Percentiles rank a stretch among this genome's conserved stretches.
phyloP scores from a whole-genome alignment of 2,113 vertebrate species.

The Pomatorhinus ruficollis region DNA sequence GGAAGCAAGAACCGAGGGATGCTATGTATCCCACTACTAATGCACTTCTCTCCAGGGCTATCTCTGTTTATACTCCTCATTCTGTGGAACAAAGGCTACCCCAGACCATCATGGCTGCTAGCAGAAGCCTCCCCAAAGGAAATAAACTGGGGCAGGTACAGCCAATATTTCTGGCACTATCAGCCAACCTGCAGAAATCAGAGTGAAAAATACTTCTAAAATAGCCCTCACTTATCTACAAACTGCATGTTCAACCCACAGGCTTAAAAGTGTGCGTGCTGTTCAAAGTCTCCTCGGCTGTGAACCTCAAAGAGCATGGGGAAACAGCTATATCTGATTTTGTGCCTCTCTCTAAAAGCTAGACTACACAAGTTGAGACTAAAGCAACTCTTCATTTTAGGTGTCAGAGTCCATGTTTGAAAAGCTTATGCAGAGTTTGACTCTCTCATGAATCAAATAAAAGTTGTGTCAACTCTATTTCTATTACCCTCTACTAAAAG shows the following conservation, averaged over 20 bases:
- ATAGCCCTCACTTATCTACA: background rate
- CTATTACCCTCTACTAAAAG: background rate
- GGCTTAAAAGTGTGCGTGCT: background rate
- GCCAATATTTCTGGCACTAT: background rate
- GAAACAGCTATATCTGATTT: background rate
- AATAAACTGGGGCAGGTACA: background rate
- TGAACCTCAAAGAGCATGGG: background rate
- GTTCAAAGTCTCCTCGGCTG: background rate
- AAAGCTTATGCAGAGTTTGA: background rate
- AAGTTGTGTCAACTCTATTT: background rate
- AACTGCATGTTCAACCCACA: background rate
- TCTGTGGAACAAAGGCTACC: background rate
- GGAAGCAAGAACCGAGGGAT: background rate
- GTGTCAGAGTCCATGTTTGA: background rate
- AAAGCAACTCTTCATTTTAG: background rate
- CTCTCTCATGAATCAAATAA: background rate
- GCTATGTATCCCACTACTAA: background rate
- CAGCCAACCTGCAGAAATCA: background rate
- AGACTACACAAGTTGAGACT: background rate
- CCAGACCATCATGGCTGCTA: background rate
- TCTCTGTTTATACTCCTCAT: background rate
- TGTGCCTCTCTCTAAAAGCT: background rate
- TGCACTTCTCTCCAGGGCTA: background rate
- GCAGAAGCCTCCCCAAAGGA: background rate
- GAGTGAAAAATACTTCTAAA: background rate